A percentile compares a stretch with the other conserved stretches of the same genome.
Evolutionary conservation across 2,888 invertebrate genomes (phyloP).

Genomic region (Hecatera dysodea): DNA sequence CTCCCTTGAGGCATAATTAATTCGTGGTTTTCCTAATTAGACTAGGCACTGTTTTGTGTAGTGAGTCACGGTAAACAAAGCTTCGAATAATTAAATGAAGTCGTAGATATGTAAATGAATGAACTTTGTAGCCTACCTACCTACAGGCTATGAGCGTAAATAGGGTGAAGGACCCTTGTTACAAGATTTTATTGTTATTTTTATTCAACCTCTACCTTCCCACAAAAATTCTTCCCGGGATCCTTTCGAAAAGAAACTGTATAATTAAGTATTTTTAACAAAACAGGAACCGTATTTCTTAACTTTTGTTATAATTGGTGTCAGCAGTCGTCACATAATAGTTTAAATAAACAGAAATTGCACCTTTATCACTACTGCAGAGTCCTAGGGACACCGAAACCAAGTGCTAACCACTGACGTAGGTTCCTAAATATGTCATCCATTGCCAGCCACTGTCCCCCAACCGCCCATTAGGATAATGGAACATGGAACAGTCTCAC

Average conservation of each 20-base stretch:
- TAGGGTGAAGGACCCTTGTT: background rate
- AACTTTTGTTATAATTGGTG: background rate
- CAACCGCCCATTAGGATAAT: constrained; percentile 12
- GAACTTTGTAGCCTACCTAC: background rate
- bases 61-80: constrained; percentile 15
- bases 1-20: background rate
- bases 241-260: background rate
- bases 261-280: background rate
- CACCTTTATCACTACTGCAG: background rate
- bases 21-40: background rate
- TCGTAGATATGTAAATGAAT: constrained; percentile 13
- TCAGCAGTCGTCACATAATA: too few species aligned
- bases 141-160: background rate
- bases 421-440: background rate
- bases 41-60: constrained; percentile 13
- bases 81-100: constrained; percentile 11
- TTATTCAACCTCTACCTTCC: background rate
- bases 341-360: background rate
- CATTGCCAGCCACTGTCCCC: background rate
- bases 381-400: background rate
- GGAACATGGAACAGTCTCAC: constrained; percentile 3
- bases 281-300: background rate
- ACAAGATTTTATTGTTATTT: background rate
- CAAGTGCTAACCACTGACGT: background rate
- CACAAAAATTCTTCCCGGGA: background rate